Percentiles rank a stretch among this genome's conserved stretches.
Evolutionary conservation across 2,888 invertebrate genomes (phyloP).

Genomic region (Oxystoma pomonae): DNA sequence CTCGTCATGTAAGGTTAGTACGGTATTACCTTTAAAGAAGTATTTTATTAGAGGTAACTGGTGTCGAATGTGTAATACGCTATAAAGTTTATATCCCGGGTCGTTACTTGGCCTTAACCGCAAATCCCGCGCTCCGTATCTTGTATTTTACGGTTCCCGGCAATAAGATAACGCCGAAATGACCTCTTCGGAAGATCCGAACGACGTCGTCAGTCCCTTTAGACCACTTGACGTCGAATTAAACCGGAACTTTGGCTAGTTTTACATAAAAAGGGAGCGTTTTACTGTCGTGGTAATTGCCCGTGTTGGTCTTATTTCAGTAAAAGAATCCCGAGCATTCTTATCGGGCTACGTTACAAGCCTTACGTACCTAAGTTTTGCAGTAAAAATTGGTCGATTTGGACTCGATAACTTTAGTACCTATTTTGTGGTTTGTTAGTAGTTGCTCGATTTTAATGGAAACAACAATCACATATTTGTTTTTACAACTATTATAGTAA

Average conservation of each 20-base stretch:
- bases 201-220: constrained; percentile 40
- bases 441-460: no score
- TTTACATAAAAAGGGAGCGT: constrained; percentile 28
- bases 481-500: no score
- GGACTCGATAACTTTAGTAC: no score
- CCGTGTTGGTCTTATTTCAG: neutral
- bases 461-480: no score
- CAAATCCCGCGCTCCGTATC: constrained; percentile 45
- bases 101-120: constrained; percentile 46
- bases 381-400: no score
- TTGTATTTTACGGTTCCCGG: constrained; percentile 43
- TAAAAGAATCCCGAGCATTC: neutral
- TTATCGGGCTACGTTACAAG: neutral
- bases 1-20: no score
- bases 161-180: constrained; percentile 44
- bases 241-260: constrained; percentile 33
- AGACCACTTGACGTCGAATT: constrained; percentile 42
- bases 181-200: constrained; percentile 43
- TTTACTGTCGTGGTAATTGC: constrained; percentile 2
- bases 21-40: no score
- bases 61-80: constrained; percentile 49
- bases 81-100: constrained; percentile 47
- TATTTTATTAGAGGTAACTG: constrained; percentile 48
- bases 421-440: no score
- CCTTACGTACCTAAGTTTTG: no score